Conservation (phyloP, 2,888 invertebrate genomes). For the Trichopria drosophilae region DNA sequence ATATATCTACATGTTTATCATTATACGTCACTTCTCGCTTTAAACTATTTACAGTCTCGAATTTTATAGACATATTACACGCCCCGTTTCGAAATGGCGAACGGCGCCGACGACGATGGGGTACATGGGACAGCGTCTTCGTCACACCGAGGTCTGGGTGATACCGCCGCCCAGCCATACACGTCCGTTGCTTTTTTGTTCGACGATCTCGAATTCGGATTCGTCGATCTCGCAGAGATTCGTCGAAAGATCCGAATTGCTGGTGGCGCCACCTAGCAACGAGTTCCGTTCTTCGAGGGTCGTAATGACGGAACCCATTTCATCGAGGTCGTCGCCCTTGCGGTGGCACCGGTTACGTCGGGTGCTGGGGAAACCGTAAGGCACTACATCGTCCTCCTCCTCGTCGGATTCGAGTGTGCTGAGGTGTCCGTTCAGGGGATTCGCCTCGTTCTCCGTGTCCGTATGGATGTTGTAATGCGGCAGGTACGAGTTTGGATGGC, state of each 20-base stretch:
- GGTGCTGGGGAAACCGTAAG: conserved; percentile 61
- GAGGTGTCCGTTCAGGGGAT: conserved; percentile 54
- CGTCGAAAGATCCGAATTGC: conserved; percentile 84
- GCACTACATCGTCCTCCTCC: conserved; percentile 58
- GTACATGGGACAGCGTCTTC: conserved; percentile 29
- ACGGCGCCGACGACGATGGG: neutral
- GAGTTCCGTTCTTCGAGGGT: conserved; percentile 77
- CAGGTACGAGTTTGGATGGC: conserved; percentile 83
- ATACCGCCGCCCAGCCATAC: conserved; percentile 55
- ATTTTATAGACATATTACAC: neutral
- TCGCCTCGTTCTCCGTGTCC: conserved; percentile 65
- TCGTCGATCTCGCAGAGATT: conserved; percentile 92
- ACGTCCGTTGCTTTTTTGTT: conserved; percentile 55
- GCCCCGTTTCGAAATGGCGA: neutral
- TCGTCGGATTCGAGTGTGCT: conserved; percentile 55
- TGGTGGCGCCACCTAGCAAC: conserved; percentile 70
- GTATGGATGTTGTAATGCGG: conserved; percentile 72
- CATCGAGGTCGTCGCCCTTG: conserved; percentile 61
- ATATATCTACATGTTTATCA: no score
- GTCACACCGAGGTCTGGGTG: conserved; percentile 60
- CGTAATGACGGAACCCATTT: conserved; percentile 71
- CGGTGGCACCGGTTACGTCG: conserved; percentile 57
- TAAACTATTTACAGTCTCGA: neutral
- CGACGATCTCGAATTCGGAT: conserved; percentile 71
- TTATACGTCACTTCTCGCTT: neutral